A percentile compares a stretch with the other conserved stretches of the same genome.
Evolutionary conservation across 1,140 invertebrate species (phyloP).

Genomic region (Drosophila jambulina): DNA sequence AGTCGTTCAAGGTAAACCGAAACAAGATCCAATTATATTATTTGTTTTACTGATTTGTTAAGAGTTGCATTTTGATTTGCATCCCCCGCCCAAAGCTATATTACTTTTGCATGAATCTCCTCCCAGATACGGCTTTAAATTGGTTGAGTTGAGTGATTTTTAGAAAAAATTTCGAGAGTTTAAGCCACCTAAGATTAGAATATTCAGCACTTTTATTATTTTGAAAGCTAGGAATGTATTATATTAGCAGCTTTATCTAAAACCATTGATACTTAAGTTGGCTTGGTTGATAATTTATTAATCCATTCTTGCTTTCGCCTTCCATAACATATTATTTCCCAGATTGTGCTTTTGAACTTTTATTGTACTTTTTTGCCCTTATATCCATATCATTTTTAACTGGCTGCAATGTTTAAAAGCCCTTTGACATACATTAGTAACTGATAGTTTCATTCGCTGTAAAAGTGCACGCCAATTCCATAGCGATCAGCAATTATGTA

Average conservation of each 20-base stretch:
- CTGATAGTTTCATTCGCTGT: constrained; percentile 8
- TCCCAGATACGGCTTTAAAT: background rate
- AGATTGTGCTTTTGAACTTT: background rate
- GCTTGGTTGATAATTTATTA: background rate
- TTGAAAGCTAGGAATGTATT: background rate
- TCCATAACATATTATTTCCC: background rate
- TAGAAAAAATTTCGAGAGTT: background rate
- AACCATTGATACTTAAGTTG: background rate
- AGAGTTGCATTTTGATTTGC: constrained; percentile 36
- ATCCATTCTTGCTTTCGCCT: background rate
- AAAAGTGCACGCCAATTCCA: constrained; percentile 41
- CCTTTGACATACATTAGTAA: background rate
- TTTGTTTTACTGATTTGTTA: constrained; percentile 9
- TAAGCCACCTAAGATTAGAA: background rate
- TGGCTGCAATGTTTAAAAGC: background rate
- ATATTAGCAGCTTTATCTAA: background rate
- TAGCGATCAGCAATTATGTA: constrained; percentile 25
- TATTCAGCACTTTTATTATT: background rate
- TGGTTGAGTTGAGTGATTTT: background rate
- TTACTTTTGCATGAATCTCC: constrained; percentile 24
- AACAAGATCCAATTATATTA: constrained; percentile 15
- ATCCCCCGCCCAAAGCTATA: constrained; percentile 5
- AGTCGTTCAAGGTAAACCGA: constrained; percentile 78
- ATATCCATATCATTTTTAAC: constrained; percentile 1
- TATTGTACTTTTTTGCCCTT: background rate